A percentile compares a stretch with the other conserved stretches of the same genome.
Evolutionary conservation across 2,888 invertebrate genomes (phyloP).

Genomic region (Operophtera brumata): DNA sequence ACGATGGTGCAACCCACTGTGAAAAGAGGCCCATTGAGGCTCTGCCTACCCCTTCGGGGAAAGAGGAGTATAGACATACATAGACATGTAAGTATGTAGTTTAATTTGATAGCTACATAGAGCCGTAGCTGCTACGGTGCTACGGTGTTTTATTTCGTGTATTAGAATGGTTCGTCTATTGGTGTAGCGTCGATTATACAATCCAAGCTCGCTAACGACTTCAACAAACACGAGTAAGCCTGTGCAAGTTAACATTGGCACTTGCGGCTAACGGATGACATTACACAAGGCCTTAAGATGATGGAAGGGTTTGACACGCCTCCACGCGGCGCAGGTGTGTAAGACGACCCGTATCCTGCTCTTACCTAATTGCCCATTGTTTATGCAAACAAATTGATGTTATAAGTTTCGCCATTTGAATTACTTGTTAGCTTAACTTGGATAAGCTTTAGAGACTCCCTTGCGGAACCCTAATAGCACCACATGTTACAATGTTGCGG

Average conservation of each 20-base stretch:
- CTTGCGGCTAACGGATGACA: constrained; percentile 26
- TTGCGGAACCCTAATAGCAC: constrained; percentile 33
- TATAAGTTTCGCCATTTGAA: constrained; percentile 55
- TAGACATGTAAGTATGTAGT: too few species aligned
- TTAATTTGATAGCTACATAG: too few species aligned
- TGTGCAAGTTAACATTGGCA: constrained; percentile 28
- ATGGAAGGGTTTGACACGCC: constrained; percentile 32
- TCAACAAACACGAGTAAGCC: constrained; percentile 13
- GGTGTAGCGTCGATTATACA: not conserved
- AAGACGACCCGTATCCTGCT: constrained; percentile 46
- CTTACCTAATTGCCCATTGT: constrained; percentile 67
- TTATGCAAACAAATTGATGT: constrained; percentile 71
- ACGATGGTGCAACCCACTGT: too few species aligned
- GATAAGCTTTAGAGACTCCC: constrained; percentile 32
- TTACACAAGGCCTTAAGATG: constrained; percentile 25
- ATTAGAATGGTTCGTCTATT: too few species aligned
- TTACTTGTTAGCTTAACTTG: constrained; percentile 39
- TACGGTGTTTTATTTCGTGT: too few species aligned
- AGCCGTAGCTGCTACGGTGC: too few species aligned
- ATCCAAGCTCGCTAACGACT: constrained; percentile 10
- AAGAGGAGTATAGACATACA: too few species aligned
- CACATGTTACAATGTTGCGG: constrained; percentile 32
- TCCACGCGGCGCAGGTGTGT: constrained; percentile 58
- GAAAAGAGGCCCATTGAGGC: too few species aligned
- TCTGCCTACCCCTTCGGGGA: too few species aligned